Percentiles rank a stretch among this genome's conserved stretches.
These are phyloP conservation scores for Lycopodina hypogea DNA, from an alignment of 37 sponge, comb jelly and placozoan species.

Conservation along the genomic window DNA sequence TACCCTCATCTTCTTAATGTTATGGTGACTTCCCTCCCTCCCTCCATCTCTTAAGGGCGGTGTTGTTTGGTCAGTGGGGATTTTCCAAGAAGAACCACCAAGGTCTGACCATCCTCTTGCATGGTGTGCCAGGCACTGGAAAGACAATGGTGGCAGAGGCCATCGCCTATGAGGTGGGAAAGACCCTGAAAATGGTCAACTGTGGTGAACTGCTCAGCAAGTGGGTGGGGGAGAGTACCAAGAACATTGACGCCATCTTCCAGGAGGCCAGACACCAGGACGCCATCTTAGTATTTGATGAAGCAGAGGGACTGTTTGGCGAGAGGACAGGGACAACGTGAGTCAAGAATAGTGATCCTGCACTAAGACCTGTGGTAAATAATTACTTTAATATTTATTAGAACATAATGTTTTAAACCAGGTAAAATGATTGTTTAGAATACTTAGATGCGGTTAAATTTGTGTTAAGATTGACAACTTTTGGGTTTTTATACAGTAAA, in stretches of 20 bases:
- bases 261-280: constrained; percentile 61
- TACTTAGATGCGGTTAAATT: too few relatives aligned
- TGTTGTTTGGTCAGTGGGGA: constrained; percentile 89
- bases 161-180: constrained; percentile 86
- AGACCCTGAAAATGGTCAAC: constrained; percentile 84
- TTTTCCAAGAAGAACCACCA: constrained; percentile 52
- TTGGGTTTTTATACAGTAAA: too few relatives aligned
- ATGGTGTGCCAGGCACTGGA: constrained; percentile 84
- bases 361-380: neutral
- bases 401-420: too few relatives aligned
- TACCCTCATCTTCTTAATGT: too few relatives aligned
- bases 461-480: too few relatives aligned
- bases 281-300: constrained; percentile 82
- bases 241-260: constrained; percentile 82
- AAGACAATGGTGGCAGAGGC: constrained; percentile 84
- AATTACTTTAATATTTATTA: too few relatives aligned
- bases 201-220: constrained; percentile 85
- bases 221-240: constrained; percentile 86
- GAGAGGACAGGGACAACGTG: constrained; percentile 60
- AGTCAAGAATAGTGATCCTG: neutral
- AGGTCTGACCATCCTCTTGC: constrained; percentile 75
- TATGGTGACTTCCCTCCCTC: too few relatives aligned
- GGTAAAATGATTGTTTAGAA: too few relatives aligned
- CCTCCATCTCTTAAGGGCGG: constrained; percentile 31
- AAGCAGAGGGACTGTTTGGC: constrained; percentile 83